Evolutionary conservation across 2,113 vertebrate genomes (phyloP).

Genomic region (Actenoides lindsayi): DNA sequence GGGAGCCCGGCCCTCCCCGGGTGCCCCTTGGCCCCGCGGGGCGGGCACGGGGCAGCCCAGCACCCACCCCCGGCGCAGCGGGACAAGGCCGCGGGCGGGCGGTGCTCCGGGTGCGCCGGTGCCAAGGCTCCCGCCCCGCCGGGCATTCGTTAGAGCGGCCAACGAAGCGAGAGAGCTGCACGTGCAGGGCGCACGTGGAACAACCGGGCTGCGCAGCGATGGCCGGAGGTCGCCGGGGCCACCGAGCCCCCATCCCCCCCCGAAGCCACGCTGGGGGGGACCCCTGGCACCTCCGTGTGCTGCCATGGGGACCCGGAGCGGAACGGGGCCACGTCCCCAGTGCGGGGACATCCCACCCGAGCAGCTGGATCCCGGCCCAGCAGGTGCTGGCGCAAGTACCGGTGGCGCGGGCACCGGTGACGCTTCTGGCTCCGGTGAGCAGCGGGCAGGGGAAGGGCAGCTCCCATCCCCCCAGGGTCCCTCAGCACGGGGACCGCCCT

Average conservation of each 20-base stretch:
- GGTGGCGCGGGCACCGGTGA: rapidly evolving
- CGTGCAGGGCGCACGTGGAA: background rate
- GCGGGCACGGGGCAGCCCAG: background rate
- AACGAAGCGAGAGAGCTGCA: background rate
- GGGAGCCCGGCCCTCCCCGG: background rate
- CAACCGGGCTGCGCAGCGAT: background rate
- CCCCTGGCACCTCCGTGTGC: background rate
- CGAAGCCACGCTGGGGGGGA: background rate
- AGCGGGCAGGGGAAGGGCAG: background rate
- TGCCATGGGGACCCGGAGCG: rapidly evolving
- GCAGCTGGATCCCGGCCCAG: background rate
- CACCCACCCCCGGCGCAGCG: background rate
- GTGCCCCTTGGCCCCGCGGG: background rate
- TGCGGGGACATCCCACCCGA: rapidly evolving
- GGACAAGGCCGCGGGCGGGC: background rate
- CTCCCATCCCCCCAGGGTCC: background rate
- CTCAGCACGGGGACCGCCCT: background rate
- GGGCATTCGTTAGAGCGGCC: background rate
- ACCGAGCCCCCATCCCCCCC: background rate
- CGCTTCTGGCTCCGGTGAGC: background rate
- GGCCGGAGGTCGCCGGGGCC: background rate
- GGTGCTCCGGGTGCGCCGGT: background rate
- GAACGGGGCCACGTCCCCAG: background rate
- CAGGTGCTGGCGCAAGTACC: background rate
- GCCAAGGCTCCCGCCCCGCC: rapidly evolving